phyloP scores from a whole-genome alignment of 2,797 vertebrate genomes.

The Lemur catta region DNA sequence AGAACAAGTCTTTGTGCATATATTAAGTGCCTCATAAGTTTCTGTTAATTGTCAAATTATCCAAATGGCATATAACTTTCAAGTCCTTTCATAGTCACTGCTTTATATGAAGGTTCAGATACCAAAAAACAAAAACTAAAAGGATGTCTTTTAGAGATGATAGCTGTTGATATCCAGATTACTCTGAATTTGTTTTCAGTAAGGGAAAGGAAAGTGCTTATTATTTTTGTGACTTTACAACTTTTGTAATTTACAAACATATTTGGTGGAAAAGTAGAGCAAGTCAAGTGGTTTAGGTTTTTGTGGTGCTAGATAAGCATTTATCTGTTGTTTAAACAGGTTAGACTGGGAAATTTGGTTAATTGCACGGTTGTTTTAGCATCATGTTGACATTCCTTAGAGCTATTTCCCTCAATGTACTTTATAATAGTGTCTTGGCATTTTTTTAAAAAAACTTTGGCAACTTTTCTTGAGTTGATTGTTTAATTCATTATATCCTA shows the following conservation, averaged over 20 bases:
- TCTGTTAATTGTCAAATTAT: neutral
- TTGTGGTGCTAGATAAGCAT: neutral
- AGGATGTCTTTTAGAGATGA: neutral
- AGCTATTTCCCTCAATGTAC: neutral
- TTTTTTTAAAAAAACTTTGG: neutral
- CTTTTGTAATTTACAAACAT: neutral
- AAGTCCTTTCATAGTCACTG: conserved; percentile 11
- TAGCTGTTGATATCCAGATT: neutral
- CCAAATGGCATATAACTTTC: neutral
- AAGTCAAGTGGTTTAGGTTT: neutral
- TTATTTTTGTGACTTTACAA: neutral
- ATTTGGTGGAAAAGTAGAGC: neutral
- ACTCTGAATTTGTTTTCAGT: conserved; percentile 25
- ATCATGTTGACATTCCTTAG: neutral
- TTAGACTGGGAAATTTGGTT: neutral
- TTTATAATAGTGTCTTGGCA: neutral
- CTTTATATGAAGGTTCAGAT: conserved; percentile 4
- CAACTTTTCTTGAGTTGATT: neutral
- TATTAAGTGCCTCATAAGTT: neutral
- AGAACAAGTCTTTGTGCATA: neutral
- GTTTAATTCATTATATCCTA: neutral
- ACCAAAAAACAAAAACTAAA: neutral
- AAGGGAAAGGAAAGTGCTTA: neutral
- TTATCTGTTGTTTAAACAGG: neutral
- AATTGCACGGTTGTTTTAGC: neutral